Base-by-base conservation (phyloP, 2,888 invertebrate genomes). In the Terebella lapidaria region DNA sequence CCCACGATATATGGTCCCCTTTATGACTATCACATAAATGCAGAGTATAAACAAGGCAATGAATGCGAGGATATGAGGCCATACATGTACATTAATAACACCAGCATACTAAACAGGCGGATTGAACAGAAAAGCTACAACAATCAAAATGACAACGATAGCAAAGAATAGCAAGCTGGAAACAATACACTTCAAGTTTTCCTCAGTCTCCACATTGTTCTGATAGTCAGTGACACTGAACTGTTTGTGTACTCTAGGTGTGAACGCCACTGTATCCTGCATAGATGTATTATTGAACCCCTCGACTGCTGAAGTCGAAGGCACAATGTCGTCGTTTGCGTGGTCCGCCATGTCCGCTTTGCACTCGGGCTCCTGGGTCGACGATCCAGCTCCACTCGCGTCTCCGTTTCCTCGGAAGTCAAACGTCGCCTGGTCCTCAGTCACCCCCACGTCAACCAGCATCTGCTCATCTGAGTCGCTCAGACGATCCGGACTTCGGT, bases 121-220 rank as follows among this genome's bases (percentile, higher is more conserved):
- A 29, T 59, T 59, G 3, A 54, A 29, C 5, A 59, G 47, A 49
- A 59, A 56, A 15, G 56, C 56, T 18, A 59, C 54, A 42, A 59
- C 18, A 20, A 47, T n/a, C 18, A 59, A 29, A 26, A 56, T 30
- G 2, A 56, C 28, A 29, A 59, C 15, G 30, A 59, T 59, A 25
- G 29, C 49, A 27, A 56, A 1, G 46, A 59, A 59, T 18, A 59
- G 46, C 3, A 55, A 3, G 22, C 42, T 59, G 22, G 55, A 49
- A 3, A 59, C 46, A 25, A 59, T 49, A 30, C 59, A 59, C 59
- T 59, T 59, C 29, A 59, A 25, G 3, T 30, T 55, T 26, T 59
- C 59, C 20, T 59, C 59, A 24, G 54, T 55, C 46, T 59, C 59
- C 3, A 25, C 29, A 24, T n/a, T 51, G 24, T 24, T 26, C 24